These are phyloP conservation scores for Oophaga pumilio DNA, from an alignment of 2,113 vertebrate genomes.

Conservation along the genomic window DNA sequence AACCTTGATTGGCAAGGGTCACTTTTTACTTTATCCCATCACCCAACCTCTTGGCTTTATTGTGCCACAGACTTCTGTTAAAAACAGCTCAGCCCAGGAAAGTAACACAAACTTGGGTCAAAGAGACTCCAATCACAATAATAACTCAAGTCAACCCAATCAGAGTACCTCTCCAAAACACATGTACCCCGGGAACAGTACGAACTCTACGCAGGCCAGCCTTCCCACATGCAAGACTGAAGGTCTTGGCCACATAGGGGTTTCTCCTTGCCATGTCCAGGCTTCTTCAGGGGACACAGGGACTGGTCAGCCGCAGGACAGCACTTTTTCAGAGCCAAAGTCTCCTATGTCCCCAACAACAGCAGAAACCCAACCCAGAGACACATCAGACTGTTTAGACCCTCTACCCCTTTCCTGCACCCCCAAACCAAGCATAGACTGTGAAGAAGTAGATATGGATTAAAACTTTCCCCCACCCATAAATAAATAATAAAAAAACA, in stretches of 20 bases:
- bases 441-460: conserved; percentile 88
- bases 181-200: conserved; percentile 64
- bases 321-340: conserved; percentile 62
- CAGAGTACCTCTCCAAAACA: conserved; percentile 61
- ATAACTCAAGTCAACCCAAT: conserved; percentile 64
- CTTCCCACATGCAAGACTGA: conserved; percentile 55
- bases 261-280: conserved; percentile 55
- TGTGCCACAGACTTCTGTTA: conserved; percentile 88
- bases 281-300: conserved; percentile 56
- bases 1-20: conserved; percentile 91
- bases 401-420: conserved; percentile 66
- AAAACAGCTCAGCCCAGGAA: conserved; percentile 70
- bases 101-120: conserved; percentile 61
- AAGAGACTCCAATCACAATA: conserved; percentile 56
- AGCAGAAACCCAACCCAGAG: conserved; percentile 73
- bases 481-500: background rate
- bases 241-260: conserved; percentile 63
- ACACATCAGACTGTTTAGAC: conserved; percentile 71
- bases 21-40: conserved; percentile 93
- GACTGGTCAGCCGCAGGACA: conserved; percentile 32
- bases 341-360: conserved; percentile 71
- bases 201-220: conserved; percentile 62
- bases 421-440: conserved; percentile 74
- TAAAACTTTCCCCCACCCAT: conserved; percentile 63
- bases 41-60: conserved; percentile 95